phyloP scores from a whole-genome alignment of 2,888 invertebrate genomes.

The Oscheius onirici region DNA sequence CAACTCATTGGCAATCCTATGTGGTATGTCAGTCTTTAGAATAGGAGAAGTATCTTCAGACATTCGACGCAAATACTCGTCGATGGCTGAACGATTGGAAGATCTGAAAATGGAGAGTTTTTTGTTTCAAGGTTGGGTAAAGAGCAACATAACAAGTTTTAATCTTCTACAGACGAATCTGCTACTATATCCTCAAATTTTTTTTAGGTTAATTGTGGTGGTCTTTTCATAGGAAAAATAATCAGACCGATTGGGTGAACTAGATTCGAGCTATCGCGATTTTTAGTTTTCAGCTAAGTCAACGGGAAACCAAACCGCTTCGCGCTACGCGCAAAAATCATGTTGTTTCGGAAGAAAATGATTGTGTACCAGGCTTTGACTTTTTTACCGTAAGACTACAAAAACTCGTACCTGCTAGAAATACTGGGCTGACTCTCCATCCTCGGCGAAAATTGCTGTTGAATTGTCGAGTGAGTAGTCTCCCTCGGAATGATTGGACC shows the following conservation, averaged over 20 bases:
- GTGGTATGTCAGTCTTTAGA: slow-evolving; percentile 42
- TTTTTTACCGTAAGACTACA: not conserved
- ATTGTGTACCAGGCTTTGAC: too few relatives aligned
- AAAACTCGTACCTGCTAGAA: slow-evolving; percentile 27
- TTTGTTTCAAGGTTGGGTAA: not conserved
- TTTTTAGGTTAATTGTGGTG: too few relatives aligned
- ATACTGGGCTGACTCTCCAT: slow-evolving; percentile 30
- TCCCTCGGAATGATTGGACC: not conserved
- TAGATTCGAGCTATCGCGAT: too few relatives aligned
- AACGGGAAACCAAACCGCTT: too few relatives aligned
- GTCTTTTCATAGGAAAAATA: too few relatives aligned
- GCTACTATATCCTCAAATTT: too few relatives aligned
- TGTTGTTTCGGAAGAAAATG: too few relatives aligned
- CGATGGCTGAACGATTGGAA: slow-evolving; percentile 37
- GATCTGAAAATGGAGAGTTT: slow-evolving; percentile 20
- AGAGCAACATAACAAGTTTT: too few relatives aligned
- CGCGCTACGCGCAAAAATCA: too few relatives aligned
- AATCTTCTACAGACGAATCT: too few relatives aligned
- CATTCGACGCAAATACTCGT: slow-evolving; percentile 30
- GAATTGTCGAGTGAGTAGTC: slow-evolving; percentile 28
- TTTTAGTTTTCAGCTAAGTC: too few relatives aligned
- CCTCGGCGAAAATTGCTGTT: slow-evolving; percentile 1
- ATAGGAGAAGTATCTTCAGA: slow-evolving; percentile 32
- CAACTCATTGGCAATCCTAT: slow-evolving; percentile 47
- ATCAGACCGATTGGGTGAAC: too few relatives aligned